phyloP scores from a whole-genome alignment of 37 sponge, comb jelly and placozoan genomes.

The Bolinopsis microptera region DNA sequence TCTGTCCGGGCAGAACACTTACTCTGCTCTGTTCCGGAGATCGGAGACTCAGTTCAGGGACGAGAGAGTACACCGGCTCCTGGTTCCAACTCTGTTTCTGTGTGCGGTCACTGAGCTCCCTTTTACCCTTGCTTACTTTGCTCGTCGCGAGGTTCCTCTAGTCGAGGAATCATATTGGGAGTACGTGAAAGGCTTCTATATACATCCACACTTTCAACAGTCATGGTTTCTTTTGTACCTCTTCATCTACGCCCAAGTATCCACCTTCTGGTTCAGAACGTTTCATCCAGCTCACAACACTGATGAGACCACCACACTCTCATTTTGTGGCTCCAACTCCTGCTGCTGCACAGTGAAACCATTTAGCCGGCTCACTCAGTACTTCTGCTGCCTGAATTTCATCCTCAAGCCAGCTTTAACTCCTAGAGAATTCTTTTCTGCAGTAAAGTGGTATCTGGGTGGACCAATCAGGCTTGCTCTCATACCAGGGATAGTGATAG shows the following conservation, averaged over 20 bases:
- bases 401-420: not conserved
- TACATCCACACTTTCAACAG: not conserved
- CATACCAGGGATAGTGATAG: not conserved
- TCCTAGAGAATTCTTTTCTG: not conserved
- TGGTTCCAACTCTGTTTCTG: not conserved
- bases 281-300: constrained; percentile 2
- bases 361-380: not conserved
- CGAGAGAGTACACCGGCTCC: not conserved
- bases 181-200: not conserved
- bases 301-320: not conserved
- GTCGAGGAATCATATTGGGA: not conserved
- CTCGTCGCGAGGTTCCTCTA: not conserved
- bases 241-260: not conserved
- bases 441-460: not conserved
- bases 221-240: not conserved
- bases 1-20: not conserved
- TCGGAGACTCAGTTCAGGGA: not conserved
- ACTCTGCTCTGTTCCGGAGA: constrained; percentile 8
- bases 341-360: not conserved
- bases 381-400: not conserved
- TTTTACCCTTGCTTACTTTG: not conserved
- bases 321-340: not conserved
- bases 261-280: not conserved
- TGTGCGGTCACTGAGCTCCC: not conserved
- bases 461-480: constrained; percentile 20